phyloP scores from a whole-genome alignment of 1,140 invertebrate genomes.

The Drosophila lacertosa region DNA sequence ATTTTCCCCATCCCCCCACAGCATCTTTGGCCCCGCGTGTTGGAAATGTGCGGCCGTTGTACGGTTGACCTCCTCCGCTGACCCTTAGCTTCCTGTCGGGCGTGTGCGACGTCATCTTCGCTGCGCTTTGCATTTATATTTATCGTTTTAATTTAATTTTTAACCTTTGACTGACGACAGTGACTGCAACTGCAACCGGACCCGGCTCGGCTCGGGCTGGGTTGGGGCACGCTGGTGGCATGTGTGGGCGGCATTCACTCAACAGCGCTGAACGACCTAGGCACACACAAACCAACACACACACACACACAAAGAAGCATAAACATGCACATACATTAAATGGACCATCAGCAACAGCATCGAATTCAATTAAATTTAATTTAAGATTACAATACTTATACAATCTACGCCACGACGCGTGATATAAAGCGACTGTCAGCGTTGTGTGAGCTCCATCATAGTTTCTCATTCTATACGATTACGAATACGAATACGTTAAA shows the following conservation, averaged over 20 bases:
- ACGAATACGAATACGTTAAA: conserved; percentile 2
- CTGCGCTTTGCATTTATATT: conserved; percentile 17
- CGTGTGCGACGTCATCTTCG: conserved; percentile 39
- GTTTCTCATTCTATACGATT: not conserved
- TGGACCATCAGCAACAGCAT: conserved; percentile 54
- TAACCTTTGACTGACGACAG: conserved; percentile 69
- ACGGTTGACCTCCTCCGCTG: conserved; percentile 58
- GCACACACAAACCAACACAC: conserved; percentile 25
- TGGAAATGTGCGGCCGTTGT: conserved; percentile 39
- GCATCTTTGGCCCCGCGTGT: too few relatives aligned
- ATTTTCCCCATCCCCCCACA: not conserved
- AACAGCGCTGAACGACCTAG: conserved; percentile 48
- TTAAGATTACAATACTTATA: conserved; percentile 78
- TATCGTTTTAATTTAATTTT: conserved; percentile 71
- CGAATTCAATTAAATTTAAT: conserved; percentile 84
- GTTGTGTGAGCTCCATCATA: conserved; percentile 20
- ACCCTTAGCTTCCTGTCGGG: conserved; percentile 70
- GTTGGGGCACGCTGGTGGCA: conserved; percentile 9
- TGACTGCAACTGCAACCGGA: conserved; percentile 27
- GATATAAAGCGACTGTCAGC: conserved; percentile 17
- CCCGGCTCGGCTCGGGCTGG: conserved; percentile 21
- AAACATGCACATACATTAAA: conserved; percentile 27
- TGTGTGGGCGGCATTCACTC: conserved; percentile 39
- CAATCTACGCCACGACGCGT: conserved; percentile 49
- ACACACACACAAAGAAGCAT: conserved; percentile 22